Conservation (phyloP, 2,797 vertebrate genomes). For the Tinamus major region DNA sequence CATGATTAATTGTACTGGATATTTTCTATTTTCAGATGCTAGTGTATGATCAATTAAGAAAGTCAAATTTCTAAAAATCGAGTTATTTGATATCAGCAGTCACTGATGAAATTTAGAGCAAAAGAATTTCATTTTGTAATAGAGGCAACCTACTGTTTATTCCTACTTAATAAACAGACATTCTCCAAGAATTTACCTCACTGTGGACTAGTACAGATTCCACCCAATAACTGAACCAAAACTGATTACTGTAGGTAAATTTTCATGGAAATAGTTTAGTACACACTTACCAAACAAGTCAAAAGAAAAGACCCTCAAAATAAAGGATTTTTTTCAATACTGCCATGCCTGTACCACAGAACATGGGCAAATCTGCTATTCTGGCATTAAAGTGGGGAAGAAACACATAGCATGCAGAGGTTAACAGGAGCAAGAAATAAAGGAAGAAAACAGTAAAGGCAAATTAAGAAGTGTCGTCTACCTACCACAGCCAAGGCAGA, state of each 20-base stretch:
- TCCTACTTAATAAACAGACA: neutral
- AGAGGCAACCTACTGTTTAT: neutral
- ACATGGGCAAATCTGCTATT: neutral
- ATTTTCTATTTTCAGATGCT: neutral
- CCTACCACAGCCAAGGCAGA: neutral
- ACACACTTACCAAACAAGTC: neutral
- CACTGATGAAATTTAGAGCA: neutral
- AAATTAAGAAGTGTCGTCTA: neutral
- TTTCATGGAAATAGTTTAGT: neutral
- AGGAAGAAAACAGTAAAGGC: neutral
- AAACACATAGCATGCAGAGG: neutral
- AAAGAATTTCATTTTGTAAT: neutral
- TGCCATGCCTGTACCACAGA: neutral
- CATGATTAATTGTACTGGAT: neutral
- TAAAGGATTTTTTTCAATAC: neutral
- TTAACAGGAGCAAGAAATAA: neutral
- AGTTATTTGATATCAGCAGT: neutral
- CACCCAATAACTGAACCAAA: neutral
- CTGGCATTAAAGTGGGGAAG: neutral
- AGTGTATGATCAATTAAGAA: neutral
- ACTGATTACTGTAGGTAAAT: too few species aligned
- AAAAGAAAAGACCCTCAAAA: neutral
- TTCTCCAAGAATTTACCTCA: neutral
- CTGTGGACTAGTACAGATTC: neutral
- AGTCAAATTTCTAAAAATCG: neutral